phyloP scores from a whole-genome alignment of 2,888 invertebrate species.

The Auanema freiburgensis region DNA sequence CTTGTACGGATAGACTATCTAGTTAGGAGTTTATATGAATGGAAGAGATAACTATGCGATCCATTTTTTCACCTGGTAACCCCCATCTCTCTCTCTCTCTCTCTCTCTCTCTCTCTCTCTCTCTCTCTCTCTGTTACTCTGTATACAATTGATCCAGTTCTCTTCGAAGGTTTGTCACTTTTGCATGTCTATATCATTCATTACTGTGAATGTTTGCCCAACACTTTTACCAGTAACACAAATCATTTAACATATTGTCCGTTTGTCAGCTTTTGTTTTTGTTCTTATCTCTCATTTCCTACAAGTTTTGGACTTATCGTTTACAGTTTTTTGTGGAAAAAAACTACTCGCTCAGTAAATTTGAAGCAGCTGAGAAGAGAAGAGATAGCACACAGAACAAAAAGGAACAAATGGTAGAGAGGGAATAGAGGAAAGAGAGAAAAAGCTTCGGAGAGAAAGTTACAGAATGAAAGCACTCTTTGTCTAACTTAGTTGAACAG shows the following conservation, averaged over 20 bases:
- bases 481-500: too few relatives aligned
- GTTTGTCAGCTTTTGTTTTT: too few relatives aligned
- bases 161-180: background rate
- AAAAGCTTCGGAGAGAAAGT: slow-evolving; percentile 13
- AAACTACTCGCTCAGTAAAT: too few relatives aligned
- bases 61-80: too few relatives aligned
- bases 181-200: background rate
- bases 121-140: slow-evolving; percentile 18
- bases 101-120: slow-evolving; percentile 28
- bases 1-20: too few relatives aligned
- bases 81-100: slow-evolving; percentile 17
- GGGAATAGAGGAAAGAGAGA: slow-evolving; percentile 3
- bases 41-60: too few relatives aligned
- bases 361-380: background rate
- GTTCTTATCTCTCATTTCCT: too few relatives aligned
- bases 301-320: too few relatives aligned
- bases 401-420: too few relatives aligned
- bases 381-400: slow-evolving; percentile 6
- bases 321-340: too few relatives aligned
- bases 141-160: slow-evolving; percentile 7
- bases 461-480: background rate
- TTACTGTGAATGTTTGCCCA: slow-evolving; percentile 6
- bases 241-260: too few relatives aligned
- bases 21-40: too few relatives aligned
- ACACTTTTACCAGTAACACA: background rate